phyloP scores from a whole-genome alignment of 2,888 invertebrate species.

The Pyrrhia umbra region DNA sequence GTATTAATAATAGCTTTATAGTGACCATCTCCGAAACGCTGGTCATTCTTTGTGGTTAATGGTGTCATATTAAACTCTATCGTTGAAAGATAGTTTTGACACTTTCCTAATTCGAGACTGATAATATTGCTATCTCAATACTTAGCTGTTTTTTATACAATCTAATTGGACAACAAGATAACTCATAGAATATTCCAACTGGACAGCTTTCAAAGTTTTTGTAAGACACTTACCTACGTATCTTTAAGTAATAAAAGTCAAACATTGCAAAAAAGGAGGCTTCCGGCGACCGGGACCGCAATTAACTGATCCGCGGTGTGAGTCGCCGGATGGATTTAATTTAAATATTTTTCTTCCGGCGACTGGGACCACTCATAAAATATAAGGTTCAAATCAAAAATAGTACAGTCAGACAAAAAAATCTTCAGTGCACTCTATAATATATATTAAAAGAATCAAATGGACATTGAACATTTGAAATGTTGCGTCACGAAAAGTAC shows the following conservation, averaged over 20 bases:
- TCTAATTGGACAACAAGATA: slow-evolving; percentile 42
- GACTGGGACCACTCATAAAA: no score
- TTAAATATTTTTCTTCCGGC: no score
- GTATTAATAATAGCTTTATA: slow-evolving; percentile 88
- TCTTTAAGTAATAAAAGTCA: neutral
- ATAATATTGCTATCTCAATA: slow-evolving; percentile 26
- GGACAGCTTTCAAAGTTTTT: neutral
- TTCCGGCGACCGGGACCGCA: no score
- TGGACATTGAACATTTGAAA: no score
- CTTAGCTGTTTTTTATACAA: slow-evolving; percentile 37
- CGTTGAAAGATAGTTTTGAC: slow-evolving; percentile 64
- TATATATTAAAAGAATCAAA: no score
- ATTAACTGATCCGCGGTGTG: no score
- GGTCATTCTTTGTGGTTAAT: slow-evolving; percentile 73
- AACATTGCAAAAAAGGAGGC: no score
- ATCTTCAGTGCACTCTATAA: no score
- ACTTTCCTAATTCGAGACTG: slow-evolving; percentile 45
- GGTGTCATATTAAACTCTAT: slow-evolving; percentile 72
- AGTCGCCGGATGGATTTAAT: no score
- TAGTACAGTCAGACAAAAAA: no score
- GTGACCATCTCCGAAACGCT: slow-evolving; percentile 73
- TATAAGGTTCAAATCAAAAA: no score
- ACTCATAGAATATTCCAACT: slow-evolving; percentile 1
- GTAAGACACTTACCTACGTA: neutral
- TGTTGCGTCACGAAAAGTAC: no score